phyloP scores from a whole-genome alignment of 2,113 vertebrate species.

The Protobothrops flavoviridis region DNA sequence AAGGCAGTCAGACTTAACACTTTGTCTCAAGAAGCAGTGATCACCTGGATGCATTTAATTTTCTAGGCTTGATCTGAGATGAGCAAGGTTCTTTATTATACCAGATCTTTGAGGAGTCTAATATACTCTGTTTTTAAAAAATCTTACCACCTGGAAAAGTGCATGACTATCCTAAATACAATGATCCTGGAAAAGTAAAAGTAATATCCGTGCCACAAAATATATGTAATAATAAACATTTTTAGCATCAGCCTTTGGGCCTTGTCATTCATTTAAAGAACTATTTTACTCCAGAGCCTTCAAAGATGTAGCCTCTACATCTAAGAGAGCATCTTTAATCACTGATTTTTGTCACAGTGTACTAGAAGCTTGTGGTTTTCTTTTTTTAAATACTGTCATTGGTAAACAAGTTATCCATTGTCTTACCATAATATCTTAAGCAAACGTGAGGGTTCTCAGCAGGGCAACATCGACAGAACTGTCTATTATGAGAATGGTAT shows the following conservation, averaged over 20 bases:
- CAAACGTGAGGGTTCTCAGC: neutral
- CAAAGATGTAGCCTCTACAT: neutral
- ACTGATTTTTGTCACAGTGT: neutral
- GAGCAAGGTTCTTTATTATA: neutral
- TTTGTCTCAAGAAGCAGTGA: neutral
- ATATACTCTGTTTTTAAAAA: neutral
- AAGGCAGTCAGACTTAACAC: neutral
- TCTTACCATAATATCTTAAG: neutral
- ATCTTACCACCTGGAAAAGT: neutral
- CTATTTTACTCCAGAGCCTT: neutral
- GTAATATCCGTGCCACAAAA: neutral
- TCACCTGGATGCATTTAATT: neutral
- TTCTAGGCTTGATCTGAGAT: neutral
- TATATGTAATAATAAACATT: neutral
- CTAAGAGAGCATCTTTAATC: neutral
- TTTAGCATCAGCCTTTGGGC: neutral
- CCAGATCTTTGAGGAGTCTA: neutral
- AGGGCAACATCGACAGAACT: constrained; percentile 38
- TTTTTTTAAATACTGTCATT: neutral
- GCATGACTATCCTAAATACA: neutral
- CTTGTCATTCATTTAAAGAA: neutral
- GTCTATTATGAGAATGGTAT: constrained; percentile 47
- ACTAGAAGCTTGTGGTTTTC: neutral
- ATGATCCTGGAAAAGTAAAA: neutral
- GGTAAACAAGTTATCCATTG: neutral